These are phyloP conservation scores for Ormyrus labotus DNA, from an alignment of 2,888 invertebrate genomes.

Conservation along the genomic window DNA sequence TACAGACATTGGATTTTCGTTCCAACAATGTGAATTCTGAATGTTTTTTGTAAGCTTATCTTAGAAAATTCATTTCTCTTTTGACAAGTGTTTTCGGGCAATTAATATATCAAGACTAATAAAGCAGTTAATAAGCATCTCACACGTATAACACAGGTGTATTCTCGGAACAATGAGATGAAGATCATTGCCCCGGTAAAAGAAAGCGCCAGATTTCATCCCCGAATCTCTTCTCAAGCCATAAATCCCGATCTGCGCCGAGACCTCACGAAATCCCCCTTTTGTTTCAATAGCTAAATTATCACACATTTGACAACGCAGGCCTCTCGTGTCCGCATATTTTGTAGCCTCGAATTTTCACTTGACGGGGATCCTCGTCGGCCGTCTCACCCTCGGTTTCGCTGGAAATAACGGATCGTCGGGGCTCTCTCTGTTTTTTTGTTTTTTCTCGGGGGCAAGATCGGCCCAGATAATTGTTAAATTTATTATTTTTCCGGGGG, in stretches of 20 bases:
- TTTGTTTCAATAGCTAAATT: slow-evolving; percentile 50
- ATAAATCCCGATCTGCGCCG: slow-evolving; percentile 1
- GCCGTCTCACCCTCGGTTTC: slow-evolving; percentile 13
- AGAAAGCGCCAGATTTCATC: slow-evolving; percentile 8
- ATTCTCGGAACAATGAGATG: slow-evolving; percentile 39
- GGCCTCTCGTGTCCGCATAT: slow-evolving; percentile 6
- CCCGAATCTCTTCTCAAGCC: not conserved
- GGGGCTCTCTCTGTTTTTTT: not conserved
- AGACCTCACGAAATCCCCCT: not conserved
- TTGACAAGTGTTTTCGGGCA: no score
- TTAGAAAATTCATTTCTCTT: no score
- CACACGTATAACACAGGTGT: not conserved
- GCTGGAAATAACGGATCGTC: slow-evolving; percentile 41
- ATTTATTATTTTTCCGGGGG: slow-evolving; percentile 68
- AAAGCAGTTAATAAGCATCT: no score
- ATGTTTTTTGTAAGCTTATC: no score
- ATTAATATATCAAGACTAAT: no score
- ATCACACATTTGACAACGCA: slow-evolving; percentile 44
- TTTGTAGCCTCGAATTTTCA: slow-evolving; percentile 31
- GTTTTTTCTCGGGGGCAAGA: slow-evolving; percentile 15
- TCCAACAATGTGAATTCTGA: no score
- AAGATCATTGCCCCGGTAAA: slow-evolving; percentile 12
- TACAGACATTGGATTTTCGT: no score
- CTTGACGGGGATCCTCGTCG: slow-evolving; percentile 32
- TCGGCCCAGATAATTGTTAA: slow-evolving; percentile 68